Evolutionary conservation across 2,797 vertebrate species (phyloP), one percentile per base, ranked within the genome.

Genomic region (Characodon lateralis): DNA sequence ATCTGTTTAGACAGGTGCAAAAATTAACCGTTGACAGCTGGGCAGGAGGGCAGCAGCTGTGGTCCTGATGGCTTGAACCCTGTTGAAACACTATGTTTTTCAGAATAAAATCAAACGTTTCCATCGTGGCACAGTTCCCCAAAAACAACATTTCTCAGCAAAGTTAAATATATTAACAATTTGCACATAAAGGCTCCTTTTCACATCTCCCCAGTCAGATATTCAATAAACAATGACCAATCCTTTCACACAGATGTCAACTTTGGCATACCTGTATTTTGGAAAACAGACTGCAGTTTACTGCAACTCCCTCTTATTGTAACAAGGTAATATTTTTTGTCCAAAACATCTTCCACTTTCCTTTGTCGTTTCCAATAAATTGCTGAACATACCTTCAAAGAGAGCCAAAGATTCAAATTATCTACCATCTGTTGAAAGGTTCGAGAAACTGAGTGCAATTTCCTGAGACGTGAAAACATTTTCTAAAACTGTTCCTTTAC

Each of bases 141-240:
- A 77, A 59, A 69, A 50, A 68, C 46, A 78, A 66, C 20, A 5
- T 70, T 75, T 71, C 28, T 72, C 41, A 9, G 28, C 31, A 35
- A 35, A 71, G 26, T 65, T 72, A 70, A 80, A 77, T 74, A 87
- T 28, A 88, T 87, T 43, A 76, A 88, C 84, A 77, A 88, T 87
- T 84, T 83, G 83, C 73, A 75, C 31, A 65, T 7, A 71, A n/a
- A 22, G 16, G 56, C 50, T 75, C 12, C 2, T 41, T 46, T 6
- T 59, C 66, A 78, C 46, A 31, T 18, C 22, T 43, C 51, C 20
- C 58, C 69, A 61, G n/a, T 82, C 72, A 70, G 53, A 75, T 28
- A 65, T 61, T 53, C 53, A 69, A 72, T 7, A 58, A 72, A 70
- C n/a, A 12, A 48, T 71, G 12, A 28, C 63, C 43, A 53, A 78